Evolutionary conservation across 2,113 vertebrate species (phyloP), one percentile per base, ranked within the genome.

Genomic region (Rhea pennata): DNA sequence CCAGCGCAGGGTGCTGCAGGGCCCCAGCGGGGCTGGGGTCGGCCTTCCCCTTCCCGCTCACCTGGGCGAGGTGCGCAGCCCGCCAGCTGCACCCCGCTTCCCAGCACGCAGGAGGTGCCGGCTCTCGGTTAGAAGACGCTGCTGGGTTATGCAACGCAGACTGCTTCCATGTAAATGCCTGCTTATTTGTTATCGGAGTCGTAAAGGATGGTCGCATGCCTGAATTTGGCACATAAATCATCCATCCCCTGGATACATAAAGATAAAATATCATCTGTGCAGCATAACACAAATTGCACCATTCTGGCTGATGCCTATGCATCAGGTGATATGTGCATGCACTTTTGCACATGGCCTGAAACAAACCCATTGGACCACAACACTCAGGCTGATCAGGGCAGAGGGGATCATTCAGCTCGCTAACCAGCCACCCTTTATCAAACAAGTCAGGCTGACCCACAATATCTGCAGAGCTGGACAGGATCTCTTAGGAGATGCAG

Each of bases 331-430:
- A 23, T 0, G 23, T 15, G 36, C 23, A 0, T 39, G 24, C 22
- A 16, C n/a, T 72, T 51, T 13, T 1, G 29, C 42, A 9, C 67
- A 5, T 0, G 44, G 31, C 2, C 19, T 1, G 40, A 20, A 21
- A 39, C 16, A 0, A 72, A 3, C 1, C 51, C 61, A 44, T 71
- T 5, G 12, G 61, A 46, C 5, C 79, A 0, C 64, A 0, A 0
- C 3, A 4, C 31, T 59, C 16, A 0, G 7, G 4, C 1, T 1
- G 62, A 40, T 16, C 10, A 2, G 64, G 22, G 20, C 46, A 0
- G 17, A 56, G 42, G 39, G n/a, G 12, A 29, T 6, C 5, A 0
- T 61, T 2, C 36, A 9, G 0, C 66, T 77, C 72, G 0, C 36
- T 10, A 5, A 29, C 31, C 13, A 6, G 23, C 24, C 44, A 48